Conservation (phyloP, 1,140 invertebrate genomes). For the Aphelenchoides besseyi region DNA sequence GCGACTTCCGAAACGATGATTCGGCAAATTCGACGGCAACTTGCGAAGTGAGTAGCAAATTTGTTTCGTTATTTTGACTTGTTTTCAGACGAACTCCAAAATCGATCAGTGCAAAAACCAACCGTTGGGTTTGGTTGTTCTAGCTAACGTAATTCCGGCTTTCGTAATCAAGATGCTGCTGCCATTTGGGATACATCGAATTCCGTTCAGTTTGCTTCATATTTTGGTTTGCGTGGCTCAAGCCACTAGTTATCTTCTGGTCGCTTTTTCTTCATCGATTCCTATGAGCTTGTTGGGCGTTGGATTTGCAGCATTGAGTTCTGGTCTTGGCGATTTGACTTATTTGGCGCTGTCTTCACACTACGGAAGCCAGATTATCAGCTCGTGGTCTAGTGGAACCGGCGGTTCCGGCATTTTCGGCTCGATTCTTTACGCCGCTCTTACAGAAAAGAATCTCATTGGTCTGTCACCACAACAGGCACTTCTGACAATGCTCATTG, state of each 20-base stretch:
- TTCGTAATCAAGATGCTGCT: neutral
- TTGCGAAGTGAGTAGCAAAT: neutral
- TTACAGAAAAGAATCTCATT: neutral
- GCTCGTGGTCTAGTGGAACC: neutral
- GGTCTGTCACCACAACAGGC: neutral
- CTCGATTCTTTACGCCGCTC: neutral
- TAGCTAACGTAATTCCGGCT: neutral
- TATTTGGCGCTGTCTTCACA: neutral
- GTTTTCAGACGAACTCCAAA: neutral
- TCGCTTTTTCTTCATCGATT: neutral
- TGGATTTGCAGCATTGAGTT: neutral
- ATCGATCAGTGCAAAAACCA: neutral
- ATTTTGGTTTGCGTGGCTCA: neutral
- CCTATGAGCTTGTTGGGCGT: neutral
- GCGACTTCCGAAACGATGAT: neutral
- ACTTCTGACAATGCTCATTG: neutral
- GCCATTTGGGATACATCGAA: neutral
- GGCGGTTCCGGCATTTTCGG: neutral
- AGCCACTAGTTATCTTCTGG: neutral
- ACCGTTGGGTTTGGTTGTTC: neutral
- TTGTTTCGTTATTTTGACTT: neutral
- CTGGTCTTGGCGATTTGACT: neutral
- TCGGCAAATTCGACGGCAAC: neutral
- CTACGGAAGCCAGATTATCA: neutral
- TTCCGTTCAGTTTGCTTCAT: neutral